Base-by-base conservation (phyloP, 1,140 invertebrate species). In the Chymomyza costata region DNA sequence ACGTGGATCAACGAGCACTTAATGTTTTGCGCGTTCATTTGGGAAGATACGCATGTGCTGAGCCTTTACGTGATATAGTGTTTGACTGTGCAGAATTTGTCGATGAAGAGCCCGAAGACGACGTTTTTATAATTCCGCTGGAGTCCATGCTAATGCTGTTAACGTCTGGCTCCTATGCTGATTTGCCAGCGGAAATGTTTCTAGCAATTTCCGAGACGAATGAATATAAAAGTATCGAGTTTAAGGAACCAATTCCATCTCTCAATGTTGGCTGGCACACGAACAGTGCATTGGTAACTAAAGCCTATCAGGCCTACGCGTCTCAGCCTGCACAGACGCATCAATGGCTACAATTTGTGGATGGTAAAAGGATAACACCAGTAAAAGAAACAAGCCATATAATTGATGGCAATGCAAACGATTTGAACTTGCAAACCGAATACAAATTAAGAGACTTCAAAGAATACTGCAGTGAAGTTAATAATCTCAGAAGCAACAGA, bases 211-310 rank as follows among this genome's bases (percentile, higher is more conserved):
- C 0, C 7, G 48, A 2, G 35, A 16, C 10, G n/a, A 50, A 37
- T 3, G 51, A 40, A 0, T 11, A 40, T 34, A 80, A 70, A 19
- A 51, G 51, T 7, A 49, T 84, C 0, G 54, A 70, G 11, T 82
- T 82, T 8, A 10, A 74, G 5, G 6, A 40, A n/a, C 81, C 82
- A 0, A 38, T 83, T 17, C 81, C 74, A 0, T 35, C 67, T 0
- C 55, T 57, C 2, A 38, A 61, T 13, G 78, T 64, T 13, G 82
- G 82, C 3, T 83, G 74, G 67, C 76, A 83, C 35, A 82, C 71
- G 6, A 80, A 59, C 14, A 65, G 37, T 35, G 49, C 49, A 0
- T 13, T 80, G 5, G 0, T 80, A 3, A 53, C 25, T 0, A 28
- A 59, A 3, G 74, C 68, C 1, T 69, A 48, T 19, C 38, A 56